A percentile compares a stretch with the other conserved stretches of the same genome.
Evolutionary conservation across 2,113 vertebrate species (phyloP).

Genomic region (Perca fluviatilis): DNA sequence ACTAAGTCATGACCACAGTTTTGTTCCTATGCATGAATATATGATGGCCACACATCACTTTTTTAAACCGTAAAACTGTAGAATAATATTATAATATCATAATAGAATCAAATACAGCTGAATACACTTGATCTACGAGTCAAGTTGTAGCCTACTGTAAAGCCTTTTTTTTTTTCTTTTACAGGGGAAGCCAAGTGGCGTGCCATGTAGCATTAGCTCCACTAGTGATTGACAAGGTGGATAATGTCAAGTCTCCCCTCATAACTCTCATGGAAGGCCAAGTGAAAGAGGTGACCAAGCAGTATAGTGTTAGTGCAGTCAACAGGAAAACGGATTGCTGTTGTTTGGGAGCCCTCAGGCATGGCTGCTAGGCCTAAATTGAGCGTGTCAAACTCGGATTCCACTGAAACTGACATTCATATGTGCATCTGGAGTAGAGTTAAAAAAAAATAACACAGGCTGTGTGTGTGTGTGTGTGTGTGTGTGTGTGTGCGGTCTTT

Average conservation of each 20-base stretch:
- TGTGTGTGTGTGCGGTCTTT: too few relatives aligned
- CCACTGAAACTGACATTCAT: constrained; percentile 18
- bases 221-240: constrained; percentile 6
- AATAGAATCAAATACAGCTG: constrained; percentile 1
- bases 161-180: not conserved
- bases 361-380: constrained; percentile 22
- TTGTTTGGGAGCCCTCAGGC: constrained; percentile 51
- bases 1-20: not conserved
- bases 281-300: constrained; percentile 32
- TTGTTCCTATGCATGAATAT: not conserved
- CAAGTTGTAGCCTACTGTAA: not conserved
- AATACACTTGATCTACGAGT: constrained; percentile 2
- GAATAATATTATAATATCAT: not conserved
- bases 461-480: too few relatives aligned
- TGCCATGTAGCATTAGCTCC: constrained; percentile 3
- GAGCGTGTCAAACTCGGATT: constrained; percentile 23
- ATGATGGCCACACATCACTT: not conserved
- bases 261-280: constrained; percentile 25
- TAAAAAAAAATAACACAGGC: not conserved
- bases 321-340: constrained; percentile 16
- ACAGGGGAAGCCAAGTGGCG: not conserved
- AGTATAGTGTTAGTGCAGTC: constrained; percentile 25
- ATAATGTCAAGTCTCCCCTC: constrained; percentile 44
- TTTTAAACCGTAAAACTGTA: not conserved
- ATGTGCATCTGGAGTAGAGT: not conserved